phyloP scores from a whole-genome alignment of 2,797 vertebrate species.

The Ciconia nigra region DNA sequence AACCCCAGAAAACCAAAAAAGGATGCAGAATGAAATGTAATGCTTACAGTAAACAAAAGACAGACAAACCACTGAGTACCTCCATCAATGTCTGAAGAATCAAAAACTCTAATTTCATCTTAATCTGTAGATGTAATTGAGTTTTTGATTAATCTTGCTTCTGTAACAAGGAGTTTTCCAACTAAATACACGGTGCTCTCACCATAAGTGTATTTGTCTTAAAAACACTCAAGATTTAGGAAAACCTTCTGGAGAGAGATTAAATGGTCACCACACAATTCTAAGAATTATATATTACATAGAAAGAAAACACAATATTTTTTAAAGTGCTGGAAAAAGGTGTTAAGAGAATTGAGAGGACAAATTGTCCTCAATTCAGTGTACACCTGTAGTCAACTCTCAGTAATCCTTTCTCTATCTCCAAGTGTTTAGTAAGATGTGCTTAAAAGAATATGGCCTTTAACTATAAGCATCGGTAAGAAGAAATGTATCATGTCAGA shows the following conservation, averaged over 20 bases:
- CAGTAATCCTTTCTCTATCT: background rate
- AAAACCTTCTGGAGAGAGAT: background rate
- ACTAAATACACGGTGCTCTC: background rate
- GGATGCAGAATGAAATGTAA: background rate
- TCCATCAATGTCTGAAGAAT: background rate
- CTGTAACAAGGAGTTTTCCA: background rate
- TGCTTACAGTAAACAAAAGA: background rate
- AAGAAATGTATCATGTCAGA: background rate
- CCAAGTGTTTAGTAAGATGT: background rate
- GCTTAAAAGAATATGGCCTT: background rate
- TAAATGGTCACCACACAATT: background rate
- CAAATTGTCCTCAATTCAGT: background rate
- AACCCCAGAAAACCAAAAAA: accelerated
- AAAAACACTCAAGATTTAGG: background rate
- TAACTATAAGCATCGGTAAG: background rate
- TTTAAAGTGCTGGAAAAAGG: background rate
- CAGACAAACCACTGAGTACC: background rate
- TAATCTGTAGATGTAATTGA: background rate
- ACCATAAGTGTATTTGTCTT: background rate
- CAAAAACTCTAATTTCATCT: background rate
- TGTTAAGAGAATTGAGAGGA: background rate
- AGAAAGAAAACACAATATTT: background rate
- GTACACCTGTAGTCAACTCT: background rate
- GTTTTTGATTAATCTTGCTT: background rate
- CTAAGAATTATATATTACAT: background rate